Evolutionary conservation across 2,113 vertebrate genomes (phyloP).

Genomic region (Caretta caretta): DNA sequence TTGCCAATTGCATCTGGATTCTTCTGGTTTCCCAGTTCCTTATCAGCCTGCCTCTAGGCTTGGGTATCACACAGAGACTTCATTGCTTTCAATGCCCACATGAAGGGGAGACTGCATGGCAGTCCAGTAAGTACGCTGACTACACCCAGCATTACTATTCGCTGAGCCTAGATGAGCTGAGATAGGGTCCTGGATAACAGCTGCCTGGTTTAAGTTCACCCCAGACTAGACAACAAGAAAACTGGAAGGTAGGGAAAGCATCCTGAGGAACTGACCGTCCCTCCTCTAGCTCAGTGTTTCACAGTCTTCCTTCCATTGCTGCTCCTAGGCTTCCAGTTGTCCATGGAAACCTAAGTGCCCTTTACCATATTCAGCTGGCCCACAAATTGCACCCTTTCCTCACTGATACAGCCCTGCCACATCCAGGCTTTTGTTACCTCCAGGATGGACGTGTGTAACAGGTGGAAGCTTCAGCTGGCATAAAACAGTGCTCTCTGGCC

Average conservation of each 20-base stretch:
- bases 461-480: background rate
- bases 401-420: background rate
- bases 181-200: background rate
- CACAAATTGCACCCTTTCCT: background rate
- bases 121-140: accelerated
- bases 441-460: background rate
- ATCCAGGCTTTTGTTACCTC: background rate
- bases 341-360: background rate
- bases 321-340: background rate
- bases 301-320: background rate
- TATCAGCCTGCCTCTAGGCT: accelerated
- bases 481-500: background rate
- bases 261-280: background rate
- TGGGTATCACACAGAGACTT: background rate
- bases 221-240: accelerated
- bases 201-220: background rate
- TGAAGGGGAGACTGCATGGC: accelerated
- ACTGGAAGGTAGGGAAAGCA: background rate
- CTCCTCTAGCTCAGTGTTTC: background rate
- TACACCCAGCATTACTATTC: background rate
- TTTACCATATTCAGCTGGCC: background rate
- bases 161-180: background rate
- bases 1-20: accelerated
- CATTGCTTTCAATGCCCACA: accelerated
- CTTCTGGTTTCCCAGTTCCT: background rate